Evolutionary conservation across 2,888 invertebrate species (phyloP), one percentile per base, ranked within the genome.

Genomic region (Hypselothyrea guttata): DNA sequence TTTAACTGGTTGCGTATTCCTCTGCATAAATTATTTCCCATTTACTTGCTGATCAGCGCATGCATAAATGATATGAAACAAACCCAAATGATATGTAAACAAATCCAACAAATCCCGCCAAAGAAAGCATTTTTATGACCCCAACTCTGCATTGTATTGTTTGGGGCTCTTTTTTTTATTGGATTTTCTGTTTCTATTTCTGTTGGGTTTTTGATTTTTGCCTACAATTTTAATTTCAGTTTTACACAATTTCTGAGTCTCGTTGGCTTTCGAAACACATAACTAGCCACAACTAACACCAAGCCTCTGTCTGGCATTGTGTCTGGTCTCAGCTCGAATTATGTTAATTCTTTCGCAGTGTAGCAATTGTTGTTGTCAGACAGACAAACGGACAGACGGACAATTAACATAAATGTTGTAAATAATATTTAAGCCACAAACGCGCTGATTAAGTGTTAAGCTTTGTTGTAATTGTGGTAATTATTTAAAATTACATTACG

Each of bases 81-180:
- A 49, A 37, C 40, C 42, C 18, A 22, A 22, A 22, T 22, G 22
- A 22, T 12, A 42, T 49, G 51, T 58, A 71, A 62, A 60, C 47
- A 75, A 63, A 54, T 68, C 22, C 22, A 22, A 5, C 5, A 5
- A 4, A 37, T 77, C 63, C 64, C 58, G 51, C 62, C 68, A 71
- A 77, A 77, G 78, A 77, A 77, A 77, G 73, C 64, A 64, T 46
- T 53, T 22, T 71, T 73, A 61, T 67, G 44, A 52, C 27, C 42
- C 55, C 34, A 53, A 9, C 11, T 42, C 11, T 13, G 37, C 11
- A 38, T 18, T 28, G 22, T 58, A 15, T 58, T 41, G 13, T 53
- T 30, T 42, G 18, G 1, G 7, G 7, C 22, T 47, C 33, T 12
- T 15, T 45, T 16, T 27, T 37, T 31, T 47, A 16, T 41, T 9